phyloP scores from a whole-genome alignment of 2,797 vertebrate genomes.

The Fundulus diaphanus region DNA sequence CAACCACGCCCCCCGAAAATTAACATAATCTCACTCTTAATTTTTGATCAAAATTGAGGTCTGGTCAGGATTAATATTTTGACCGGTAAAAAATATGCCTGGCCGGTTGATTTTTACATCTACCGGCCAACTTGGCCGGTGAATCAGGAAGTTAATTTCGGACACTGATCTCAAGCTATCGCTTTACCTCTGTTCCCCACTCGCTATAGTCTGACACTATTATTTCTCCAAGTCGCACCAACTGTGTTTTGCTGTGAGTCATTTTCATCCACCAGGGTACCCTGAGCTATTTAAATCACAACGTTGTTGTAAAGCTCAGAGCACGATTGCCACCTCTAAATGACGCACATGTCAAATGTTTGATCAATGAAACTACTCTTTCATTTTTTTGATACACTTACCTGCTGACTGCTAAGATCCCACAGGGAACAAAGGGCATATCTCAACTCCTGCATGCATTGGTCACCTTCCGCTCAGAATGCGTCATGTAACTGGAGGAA shows the following conservation, averaged over 20 bases:
- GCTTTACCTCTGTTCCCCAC: neutral
- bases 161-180: too few species aligned
- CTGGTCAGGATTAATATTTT: too few species aligned
- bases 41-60: too few species aligned
- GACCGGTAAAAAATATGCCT: too few species aligned
- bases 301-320: neutral
- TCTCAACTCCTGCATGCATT: neutral
- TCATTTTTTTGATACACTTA: neutral
- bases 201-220: neutral
- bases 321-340: neutral
- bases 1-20: too few species aligned
- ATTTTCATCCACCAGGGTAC: conserved; percentile 1
- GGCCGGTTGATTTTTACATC: too few species aligned
- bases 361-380: neutral
- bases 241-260: neutral
- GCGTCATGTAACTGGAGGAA: neutral
- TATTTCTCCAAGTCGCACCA: neutral
- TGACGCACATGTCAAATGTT: neutral
- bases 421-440: neutral
- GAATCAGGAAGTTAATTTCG: too few species aligned
- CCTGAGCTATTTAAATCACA: conserved; percentile 2
- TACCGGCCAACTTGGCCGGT: too few species aligned
- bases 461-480: neutral
- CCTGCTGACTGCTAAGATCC: neutral
- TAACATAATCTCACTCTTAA: too few species aligned